Percentiles rank a stretch among this genome's conserved stretches.
These are phyloP conservation scores for Urocynchramus pylzowi DNA, from an alignment of 2,113 vertebrate species.

Conservation along the genomic window DNA sequence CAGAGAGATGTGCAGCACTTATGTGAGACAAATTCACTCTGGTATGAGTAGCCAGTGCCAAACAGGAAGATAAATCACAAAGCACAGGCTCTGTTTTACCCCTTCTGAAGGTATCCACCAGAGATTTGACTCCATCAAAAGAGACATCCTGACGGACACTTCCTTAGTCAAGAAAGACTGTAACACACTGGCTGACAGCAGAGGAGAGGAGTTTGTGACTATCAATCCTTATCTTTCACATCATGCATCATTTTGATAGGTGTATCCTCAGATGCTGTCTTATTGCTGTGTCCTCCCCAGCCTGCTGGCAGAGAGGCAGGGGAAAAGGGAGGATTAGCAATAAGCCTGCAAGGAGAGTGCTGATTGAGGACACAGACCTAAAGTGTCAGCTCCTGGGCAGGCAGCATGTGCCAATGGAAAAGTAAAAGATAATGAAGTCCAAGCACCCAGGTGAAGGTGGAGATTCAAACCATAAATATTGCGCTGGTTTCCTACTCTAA, in stretches of 20 bases:
- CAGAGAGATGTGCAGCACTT: neutral
- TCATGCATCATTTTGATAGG: neutral
- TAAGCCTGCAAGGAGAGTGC: neutral
- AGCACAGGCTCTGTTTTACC: neutral
- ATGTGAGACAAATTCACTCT: neutral
- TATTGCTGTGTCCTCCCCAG: neutral
- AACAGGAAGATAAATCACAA: neutral
- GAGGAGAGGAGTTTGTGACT: neutral
- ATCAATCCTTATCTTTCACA: neutral
- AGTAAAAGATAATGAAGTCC: neutral
- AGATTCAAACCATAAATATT: neutral
- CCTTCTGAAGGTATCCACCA: neutral
- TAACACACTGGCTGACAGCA: neutral
- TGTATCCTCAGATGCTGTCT: neutral
- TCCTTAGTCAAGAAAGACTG: neutral
- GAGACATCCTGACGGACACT: neutral
- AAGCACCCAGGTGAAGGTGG: neutral
- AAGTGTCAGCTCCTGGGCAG: neutral
- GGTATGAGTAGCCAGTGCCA: neutral
- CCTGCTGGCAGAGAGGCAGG: neutral
- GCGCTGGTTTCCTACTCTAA: neutral
- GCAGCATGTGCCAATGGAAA: accelerated
- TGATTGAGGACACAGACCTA: neutral
- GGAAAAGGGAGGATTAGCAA: neutral
- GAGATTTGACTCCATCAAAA: neutral